Evolutionary conservation across 2,888 invertebrate genomes (phyloP), one percentile per base, ranked within the genome.

Genomic region (Caenorhabditis wallacei): DNA sequence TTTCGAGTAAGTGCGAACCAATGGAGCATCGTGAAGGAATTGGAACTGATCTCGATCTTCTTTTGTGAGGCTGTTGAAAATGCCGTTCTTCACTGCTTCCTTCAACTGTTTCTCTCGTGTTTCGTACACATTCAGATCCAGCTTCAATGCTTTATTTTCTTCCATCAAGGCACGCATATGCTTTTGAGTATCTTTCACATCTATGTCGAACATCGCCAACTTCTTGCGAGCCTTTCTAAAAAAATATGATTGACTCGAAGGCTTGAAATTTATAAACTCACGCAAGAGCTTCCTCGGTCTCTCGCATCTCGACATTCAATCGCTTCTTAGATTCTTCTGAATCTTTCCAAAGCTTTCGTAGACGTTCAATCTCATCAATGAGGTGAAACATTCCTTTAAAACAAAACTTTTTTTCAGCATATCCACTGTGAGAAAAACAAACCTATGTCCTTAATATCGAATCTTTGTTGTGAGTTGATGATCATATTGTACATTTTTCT

Each of bases 171-270:
- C 66, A 1, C 86, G 79, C 20, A 87, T 70, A 69, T 87, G 84
- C 35, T 79, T 81, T 18, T 87, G 71, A 11, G 87, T 87, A 37
- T 89, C 88, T 46, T 74, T 85, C 30, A 88, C 72, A 54, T 88
- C 87, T 1, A 84, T 75, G 18, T 82, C 80, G 18, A 80, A 74
- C 56, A 78, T 24, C 35, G 66, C 76, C 8, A 68, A 61, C 51
- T 84, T 71, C 30, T 76, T 80, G 3, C 74, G 75, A 22, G 80
- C 78, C 70, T 85, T 81, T 46, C 85, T 85, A 56, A 18, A 80
- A 74, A 22, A 30, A 30, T 30, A 8, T 24, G 24, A 51, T 8
- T 43, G 11, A 57, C 46, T 24, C 30, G 2, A 57, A 46, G 8
- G 8, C 30, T 30, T 11, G 18, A 13, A 16, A 46, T 16, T 16